Evolutionary conservation across 1,140 invertebrate species (phyloP).

Genomic region (Ridgeia piscesae): DNA sequence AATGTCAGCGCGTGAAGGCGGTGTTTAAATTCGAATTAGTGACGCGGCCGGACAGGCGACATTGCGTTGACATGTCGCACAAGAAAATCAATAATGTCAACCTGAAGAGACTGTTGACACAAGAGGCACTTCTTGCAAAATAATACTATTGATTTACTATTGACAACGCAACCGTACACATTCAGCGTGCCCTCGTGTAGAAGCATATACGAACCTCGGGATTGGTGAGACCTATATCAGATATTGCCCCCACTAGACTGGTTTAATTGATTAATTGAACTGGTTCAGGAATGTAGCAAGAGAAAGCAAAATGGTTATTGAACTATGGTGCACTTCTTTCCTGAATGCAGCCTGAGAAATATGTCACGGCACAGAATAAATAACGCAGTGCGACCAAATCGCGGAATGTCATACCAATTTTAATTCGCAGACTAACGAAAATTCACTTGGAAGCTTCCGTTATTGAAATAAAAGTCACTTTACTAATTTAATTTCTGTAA

Average conservation of each 20-base stretch:
- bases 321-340: not conserved
- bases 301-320: not conserved
- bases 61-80: not conserved
- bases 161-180: not conserved
- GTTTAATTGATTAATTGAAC: not conserved
- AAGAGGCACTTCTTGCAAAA: not conserved
- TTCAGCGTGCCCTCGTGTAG: not conserved
- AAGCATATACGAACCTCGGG: not conserved
- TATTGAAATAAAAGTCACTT: too few species aligned
- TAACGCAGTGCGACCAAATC: not conserved
- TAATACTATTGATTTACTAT: not conserved
- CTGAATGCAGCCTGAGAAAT: not conserved
- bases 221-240: not conserved
- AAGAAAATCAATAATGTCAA: not conserved
- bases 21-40: not conserved
- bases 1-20: not conserved
- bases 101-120: not conserved
- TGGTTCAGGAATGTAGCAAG: not conserved
- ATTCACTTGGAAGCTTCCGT: not conserved
- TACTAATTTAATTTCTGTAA: too few species aligned
- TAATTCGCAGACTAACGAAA: not conserved
- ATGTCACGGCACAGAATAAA: not conserved
- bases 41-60: too few species aligned
- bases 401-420: not conserved
- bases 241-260: not conserved